Percentiles rank a stretch among this genome's conserved stretches.
These are phyloP conservation scores for Scolopax mira DNA, from an alignment of 2,113 vertebrate species.

Conservation along the genomic window DNA sequence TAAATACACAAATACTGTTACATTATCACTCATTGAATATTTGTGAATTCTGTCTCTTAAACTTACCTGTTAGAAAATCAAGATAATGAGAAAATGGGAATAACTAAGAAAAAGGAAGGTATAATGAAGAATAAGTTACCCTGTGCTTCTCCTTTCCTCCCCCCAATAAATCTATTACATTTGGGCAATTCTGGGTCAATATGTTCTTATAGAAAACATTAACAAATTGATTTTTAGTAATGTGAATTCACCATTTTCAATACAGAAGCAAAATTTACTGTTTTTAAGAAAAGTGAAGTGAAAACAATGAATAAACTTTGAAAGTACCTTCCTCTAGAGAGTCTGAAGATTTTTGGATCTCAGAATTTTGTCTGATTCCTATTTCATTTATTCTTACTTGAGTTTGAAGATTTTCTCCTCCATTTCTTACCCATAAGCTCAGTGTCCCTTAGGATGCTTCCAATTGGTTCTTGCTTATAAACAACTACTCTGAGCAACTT, in stretches of 20 bases:
- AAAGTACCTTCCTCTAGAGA: neutral
- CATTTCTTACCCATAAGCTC: neutral
- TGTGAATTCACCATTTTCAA: neutral
- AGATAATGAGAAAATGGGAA: neutral
- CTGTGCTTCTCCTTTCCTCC: neutral
- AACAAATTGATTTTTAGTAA: neutral
- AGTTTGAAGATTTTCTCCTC: neutral
- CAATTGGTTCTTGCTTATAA: neutral
- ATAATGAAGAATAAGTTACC: neutral
- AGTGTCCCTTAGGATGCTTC: neutral
- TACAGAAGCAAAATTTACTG: neutral
- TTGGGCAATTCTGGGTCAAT: neutral
- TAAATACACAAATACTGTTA: neutral
- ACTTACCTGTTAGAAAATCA: neutral
- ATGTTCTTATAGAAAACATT: neutral
- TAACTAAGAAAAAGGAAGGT: neutral
- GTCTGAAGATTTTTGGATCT: neutral
- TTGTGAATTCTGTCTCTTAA: neutral
- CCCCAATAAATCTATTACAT: neutral
- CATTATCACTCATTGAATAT: neutral
- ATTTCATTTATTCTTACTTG: neutral
- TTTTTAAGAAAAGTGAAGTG: neutral
- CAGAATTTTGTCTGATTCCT: neutral
- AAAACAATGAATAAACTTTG: neutral
- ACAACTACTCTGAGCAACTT: neutral